Evolutionary conservation across 2,113 vertebrate genomes (phyloP).

Genomic region (Scatophagus argus): DNA sequence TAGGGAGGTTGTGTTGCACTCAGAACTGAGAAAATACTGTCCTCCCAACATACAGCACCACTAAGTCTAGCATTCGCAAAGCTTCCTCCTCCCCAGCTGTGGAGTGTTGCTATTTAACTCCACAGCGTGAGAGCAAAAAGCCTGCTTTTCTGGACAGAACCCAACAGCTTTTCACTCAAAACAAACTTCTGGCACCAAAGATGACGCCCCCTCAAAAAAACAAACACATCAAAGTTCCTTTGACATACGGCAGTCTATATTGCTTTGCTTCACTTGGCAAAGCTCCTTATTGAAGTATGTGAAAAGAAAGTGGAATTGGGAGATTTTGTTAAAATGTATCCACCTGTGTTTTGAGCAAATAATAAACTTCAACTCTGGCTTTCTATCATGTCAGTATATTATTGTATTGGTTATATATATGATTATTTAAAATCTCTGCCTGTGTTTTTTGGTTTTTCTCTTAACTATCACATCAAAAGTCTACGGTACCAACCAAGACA

Average conservation of each 20-base stretch:
- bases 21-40: too few species aligned
- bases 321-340: neutral
- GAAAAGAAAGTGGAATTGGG: neutral
- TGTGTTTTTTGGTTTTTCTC: neutral
- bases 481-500: neutral
- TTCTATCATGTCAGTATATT: too few species aligned
- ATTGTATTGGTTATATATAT: too few species aligned
- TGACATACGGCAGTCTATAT: neutral
- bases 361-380: neutral
- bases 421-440: neutral
- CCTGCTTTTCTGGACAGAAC: constrained; percentile 3
- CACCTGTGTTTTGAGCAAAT: neutral
- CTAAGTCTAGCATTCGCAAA: too few species aligned
- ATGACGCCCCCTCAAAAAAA: neutral
- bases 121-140: neutral
- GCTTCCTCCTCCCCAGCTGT: neutral
- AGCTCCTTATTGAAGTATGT: neutral
- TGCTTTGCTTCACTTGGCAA: neutral
- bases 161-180: neutral
- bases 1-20: too few species aligned
- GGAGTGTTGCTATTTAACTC: neutral
- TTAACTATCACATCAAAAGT: neutral
- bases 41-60: too few species aligned
- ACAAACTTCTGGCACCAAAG: neutral
- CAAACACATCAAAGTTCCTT: neutral